A percentile compares a stretch with the other conserved stretches of the same genome.
phyloP scores from a whole-genome alignment of 2,888 invertebrate genomes.

The Neelides folsomi region DNA sequence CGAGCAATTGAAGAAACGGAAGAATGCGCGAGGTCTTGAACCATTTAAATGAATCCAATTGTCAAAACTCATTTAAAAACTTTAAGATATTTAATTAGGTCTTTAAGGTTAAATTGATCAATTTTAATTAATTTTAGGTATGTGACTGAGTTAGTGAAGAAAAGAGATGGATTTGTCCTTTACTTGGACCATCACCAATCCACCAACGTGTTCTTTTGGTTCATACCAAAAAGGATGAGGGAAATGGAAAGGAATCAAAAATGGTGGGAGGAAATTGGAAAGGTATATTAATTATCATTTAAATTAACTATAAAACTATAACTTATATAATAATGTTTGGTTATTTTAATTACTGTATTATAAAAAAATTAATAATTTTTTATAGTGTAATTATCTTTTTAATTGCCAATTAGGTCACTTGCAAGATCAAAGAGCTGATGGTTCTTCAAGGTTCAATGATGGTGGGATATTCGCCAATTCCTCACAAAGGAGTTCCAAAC shows the following conservation, averaged over 20 bases:
- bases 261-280: conserved; percentile 44
- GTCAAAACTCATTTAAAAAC: background rate
- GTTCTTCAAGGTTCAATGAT: conserved; percentile 52
- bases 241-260: conserved; percentile 39
- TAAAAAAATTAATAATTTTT: too few species aligned
- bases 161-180: conserved; percentile 48
- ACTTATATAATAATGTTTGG: too few species aligned
- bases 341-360: too few species aligned
- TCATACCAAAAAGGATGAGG: conserved; percentile 50
- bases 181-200: conserved; percentile 53
- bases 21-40: conserved; percentile 42
- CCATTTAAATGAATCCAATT: too few species aligned
- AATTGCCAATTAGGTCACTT: conserved; percentile 44
- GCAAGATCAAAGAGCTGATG: conserved; percentile 57
- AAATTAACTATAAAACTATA: too few species aligned
- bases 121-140: conserved; percentile 36
- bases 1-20: conserved; percentile 52
- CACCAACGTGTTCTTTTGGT: conserved; percentile 79
- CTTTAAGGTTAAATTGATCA: conserved; percentile 9
- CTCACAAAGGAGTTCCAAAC: conserved; percentile 50
- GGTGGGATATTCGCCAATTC: conserved; percentile 62
- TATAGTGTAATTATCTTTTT: too few species aligned
- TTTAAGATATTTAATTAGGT: background rate
- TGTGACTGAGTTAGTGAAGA: conserved; percentile 44
- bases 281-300: too few species aligned